Evolutionary conservation across 2,888 invertebrate species (phyloP), one percentile per base, ranked within the genome.

Genomic region (Brachyptera putata): DNA sequence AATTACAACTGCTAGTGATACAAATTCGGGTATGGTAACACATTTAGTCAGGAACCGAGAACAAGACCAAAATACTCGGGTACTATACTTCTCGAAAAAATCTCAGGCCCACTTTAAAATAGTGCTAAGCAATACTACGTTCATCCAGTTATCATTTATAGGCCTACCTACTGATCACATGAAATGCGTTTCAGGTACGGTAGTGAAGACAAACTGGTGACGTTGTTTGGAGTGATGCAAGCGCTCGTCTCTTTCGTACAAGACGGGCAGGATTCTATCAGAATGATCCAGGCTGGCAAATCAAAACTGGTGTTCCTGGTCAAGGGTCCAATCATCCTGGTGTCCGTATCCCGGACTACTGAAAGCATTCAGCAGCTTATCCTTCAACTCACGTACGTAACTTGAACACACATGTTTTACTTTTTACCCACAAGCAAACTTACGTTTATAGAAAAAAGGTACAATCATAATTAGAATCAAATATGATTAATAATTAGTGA

Each of bases 201-300:
- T 3, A 90, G 86, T 74, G 97, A 97, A 78, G 95, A 96, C 71
- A 91, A 93, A 74, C 76, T 97, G 69, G 95, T 93, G 5, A 94
- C 95, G 14, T 77, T 95, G 14, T 96, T 95, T 78, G 96, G 97
- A 14, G 91, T 97, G 1, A 91, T 95, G 78, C 94, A 95, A 75
- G 96, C 95, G 0, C 74, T 97, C 65, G 93, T 94, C 1, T 94
- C 94, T 65, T 90, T 93, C 67, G 89, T 95, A 0, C 89, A 93
- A 71, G 85, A 85, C 64, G 86, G 87, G 70, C 81, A 84, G 65
- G 95, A 96, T 77, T 85, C 85, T 65, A 85, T 99, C 63, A 83
- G 89, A 65, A 91, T 88, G 11, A 89, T 97, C 46, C 86, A 85
- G 65, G 91, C 95, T 0, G 89, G 88, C 2, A 86, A 89, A 66